Base-by-base conservation (phyloP, 2,888 invertebrate species). In the Agrenia bidenticulata region DNA sequence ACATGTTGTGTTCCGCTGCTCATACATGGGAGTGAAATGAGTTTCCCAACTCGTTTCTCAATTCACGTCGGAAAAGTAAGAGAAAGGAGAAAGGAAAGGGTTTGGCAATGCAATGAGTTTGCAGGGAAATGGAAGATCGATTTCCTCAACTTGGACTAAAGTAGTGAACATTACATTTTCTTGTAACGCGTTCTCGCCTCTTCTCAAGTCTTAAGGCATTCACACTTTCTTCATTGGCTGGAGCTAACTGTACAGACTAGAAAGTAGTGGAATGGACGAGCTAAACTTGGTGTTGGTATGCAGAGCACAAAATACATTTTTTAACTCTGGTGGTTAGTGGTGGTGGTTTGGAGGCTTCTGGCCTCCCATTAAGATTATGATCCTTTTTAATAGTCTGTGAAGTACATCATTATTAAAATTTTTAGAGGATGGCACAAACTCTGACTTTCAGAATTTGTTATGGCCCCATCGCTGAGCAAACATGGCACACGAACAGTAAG, bases 91-190 rank as follows among this genome's bases (percentile, higher is more conserved):
- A 32, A 55, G 55, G 26, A 57, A 57, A 17, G 57, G 57, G 57
- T 57, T 57, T 57, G 57, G 21, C 19, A 32, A 41, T 17, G 26
- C 2, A 41, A n/a, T 21, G 26, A 17, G 19, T 45, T 17, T 45
- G 19, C n/a, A 45, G 9, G 32, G 9, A 32, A 57, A 55, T 27
- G 55, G 57, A 21, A 41, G 57, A 57, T 57, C 57, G 57, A 57
- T 57, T 57, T 41, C 57, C 5, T 41, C 19, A 9, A 41, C 32
- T 32, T 32, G 5, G 32, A 11, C 32, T 32, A 32, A 32, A 32
- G 11, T 4, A 32, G 32, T 32, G 32, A 7, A 32, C 32, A 32
- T 32, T 32, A 32, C 32, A 32, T 4, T 11, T 32, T 11, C n/a
- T n/a, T n/a, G n/a, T n/a, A n/a, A n/a, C n/a, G n/a, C n/a, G 11